These are phyloP conservation scores for Ovis aries DNA, from an alignment of 2,113 vertebrate genomes.

Conservation along the genomic window DNA sequence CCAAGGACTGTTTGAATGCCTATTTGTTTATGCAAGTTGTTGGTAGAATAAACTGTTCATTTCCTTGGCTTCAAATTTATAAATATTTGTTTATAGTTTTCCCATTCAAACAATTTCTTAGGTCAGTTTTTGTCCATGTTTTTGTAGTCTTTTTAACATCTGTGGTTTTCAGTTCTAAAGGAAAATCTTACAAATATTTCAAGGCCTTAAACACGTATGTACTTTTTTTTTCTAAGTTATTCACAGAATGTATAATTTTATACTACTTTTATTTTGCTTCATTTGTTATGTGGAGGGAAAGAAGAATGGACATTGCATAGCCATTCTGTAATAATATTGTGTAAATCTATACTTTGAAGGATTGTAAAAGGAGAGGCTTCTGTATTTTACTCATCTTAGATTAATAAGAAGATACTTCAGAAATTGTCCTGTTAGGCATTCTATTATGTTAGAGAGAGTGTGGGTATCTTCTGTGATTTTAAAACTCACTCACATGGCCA, in stretches of 20 bases:
- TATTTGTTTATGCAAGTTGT: slow-evolving; percentile 74
- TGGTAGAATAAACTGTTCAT: slow-evolving; percentile 58
- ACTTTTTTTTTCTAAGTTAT: slow-evolving; percentile 75
- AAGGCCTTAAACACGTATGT: slow-evolving; percentile 82
- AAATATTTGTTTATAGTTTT: slow-evolving; percentile 61
- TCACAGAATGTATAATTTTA: slow-evolving; percentile 83
- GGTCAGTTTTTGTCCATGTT: slow-evolving; percentile 49
- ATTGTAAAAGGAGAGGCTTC: slow-evolving; percentile 35
- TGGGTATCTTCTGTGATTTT: slow-evolving; percentile 52
- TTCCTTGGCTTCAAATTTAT: slow-evolving; percentile 42
- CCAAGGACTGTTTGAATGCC: slow-evolving; percentile 75
- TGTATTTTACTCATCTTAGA: slow-evolving; percentile 48
- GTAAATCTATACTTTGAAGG: slow-evolving; percentile 43
- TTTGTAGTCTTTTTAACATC: slow-evolving; percentile 63
- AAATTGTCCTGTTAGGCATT: slow-evolving; percentile 25
- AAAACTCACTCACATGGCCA: slow-evolving; percentile 47
- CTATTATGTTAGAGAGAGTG: neutral
- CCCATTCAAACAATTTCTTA: slow-evolving; percentile 31
- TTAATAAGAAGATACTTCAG: slow-evolving; percentile 37
- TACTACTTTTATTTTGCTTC: slow-evolving; percentile 76
- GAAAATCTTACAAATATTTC: slow-evolving; percentile 77
- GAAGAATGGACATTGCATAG: slow-evolving; percentile 49
- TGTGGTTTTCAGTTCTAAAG: slow-evolving; percentile 64
- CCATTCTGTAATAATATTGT: slow-evolving; percentile 40
- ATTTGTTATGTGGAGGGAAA: slow-evolving; percentile 63